Percentiles rank a stretch among this genome's conserved stretches.
phyloP scores from a whole-genome alignment of 1,140 invertebrate genomes.

The Magallana gigas region DNA sequence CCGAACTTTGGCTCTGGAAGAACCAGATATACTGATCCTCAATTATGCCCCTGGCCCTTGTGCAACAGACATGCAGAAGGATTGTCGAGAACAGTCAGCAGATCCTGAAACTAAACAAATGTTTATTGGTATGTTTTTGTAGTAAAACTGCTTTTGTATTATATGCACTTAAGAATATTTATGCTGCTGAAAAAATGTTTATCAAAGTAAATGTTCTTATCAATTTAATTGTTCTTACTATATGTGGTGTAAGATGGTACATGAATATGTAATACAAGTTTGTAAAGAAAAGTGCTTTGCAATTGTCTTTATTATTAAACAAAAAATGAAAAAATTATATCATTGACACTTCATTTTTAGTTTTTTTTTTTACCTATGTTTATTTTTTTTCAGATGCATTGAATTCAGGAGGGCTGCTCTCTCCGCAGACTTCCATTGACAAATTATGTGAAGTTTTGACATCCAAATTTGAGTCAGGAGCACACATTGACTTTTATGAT shows the following conservation, averaged over 20 bases:
- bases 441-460: not conserved
- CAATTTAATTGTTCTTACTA: too few species aligned
- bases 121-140: constrained; percentile 81
- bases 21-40: constrained; percentile 87
- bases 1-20: constrained; percentile 89
- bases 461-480: not conserved
- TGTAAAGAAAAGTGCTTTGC: too few species aligned
- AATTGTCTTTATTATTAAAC: too few species aligned
- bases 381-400: constrained; percentile 10
- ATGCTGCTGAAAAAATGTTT: too few species aligned
- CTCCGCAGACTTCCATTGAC: not conserved
- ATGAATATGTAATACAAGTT: too few species aligned
- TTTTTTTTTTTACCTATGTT: not conserved
- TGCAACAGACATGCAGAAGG: constrained; percentile 91
- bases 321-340: too few species aligned
- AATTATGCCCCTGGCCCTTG: constrained; percentile 97
- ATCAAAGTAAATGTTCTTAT: too few species aligned
- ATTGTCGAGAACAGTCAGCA: constrained; percentile 80
- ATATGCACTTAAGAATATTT: too few species aligned
- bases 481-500: constrained; percentile 21
- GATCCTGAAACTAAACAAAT: constrained; percentile 83
- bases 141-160: too few species aligned
- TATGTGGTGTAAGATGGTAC: too few species aligned
- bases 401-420: not conserved
- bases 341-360: too few species aligned